Conservation (phyloP, 2,888 invertebrate genomes). For the Coelinius sp. region DNA sequence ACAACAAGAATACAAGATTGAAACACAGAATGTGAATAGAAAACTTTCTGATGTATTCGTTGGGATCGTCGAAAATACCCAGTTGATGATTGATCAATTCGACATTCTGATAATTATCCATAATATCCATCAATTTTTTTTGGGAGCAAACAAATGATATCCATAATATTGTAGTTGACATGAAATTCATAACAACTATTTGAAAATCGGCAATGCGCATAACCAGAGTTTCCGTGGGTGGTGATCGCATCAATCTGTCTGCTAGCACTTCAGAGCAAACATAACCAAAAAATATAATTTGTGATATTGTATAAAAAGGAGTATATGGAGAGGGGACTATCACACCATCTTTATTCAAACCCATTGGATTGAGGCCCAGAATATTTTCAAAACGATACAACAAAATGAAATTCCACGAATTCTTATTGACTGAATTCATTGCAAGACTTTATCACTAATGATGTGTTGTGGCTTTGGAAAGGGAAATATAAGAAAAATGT, state of each 20-base stretch:
- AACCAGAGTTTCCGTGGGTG: background rate
- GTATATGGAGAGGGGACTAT: background rate
- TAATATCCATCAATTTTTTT: background rate
- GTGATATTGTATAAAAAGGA: background rate
- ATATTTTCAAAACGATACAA: background rate
- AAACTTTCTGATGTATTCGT: background rate
- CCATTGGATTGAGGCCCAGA: background rate
- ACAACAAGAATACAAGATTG: background rate
- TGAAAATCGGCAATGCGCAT: background rate
- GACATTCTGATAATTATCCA: background rate
- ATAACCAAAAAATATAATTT: background rate
- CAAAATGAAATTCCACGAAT: background rate
- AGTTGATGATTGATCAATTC: background rate
- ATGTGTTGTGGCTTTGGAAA: background rate
- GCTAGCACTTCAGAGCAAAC: background rate
- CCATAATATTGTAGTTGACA: background rate
- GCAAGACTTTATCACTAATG: background rate
- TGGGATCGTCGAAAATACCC: background rate
- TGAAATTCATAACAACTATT: background rate
- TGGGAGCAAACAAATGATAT: background rate
- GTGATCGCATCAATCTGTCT: background rate
- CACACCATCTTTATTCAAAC: background rate
- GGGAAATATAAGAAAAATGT: background rate
- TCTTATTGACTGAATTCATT: background rate
- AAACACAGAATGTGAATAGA: background rate